A percentile compares a stretch with the other conserved stretches of the same genome.
Conservation (phyloP, 2,797 vertebrate species). For the Emys orbicularis region DNA sequence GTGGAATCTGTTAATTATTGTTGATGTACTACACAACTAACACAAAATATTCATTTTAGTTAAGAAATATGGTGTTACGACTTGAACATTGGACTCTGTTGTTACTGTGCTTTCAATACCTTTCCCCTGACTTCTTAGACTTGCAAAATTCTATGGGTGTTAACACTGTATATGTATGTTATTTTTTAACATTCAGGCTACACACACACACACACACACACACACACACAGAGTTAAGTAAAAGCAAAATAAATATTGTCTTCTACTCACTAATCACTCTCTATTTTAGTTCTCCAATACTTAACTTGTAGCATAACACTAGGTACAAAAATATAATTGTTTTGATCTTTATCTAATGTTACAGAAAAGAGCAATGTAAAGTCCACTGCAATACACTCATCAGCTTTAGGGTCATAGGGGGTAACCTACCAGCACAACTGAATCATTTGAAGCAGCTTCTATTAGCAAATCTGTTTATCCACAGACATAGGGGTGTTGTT, state of each 20-base stretch:
- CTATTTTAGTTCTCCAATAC: not conserved
- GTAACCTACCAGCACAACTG: fast-evolving
- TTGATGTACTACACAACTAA: not conserved
- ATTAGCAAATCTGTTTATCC: not conserved
- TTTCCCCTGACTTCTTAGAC: not conserved
- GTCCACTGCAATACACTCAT: not conserved
- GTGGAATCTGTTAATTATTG: fast-evolving
- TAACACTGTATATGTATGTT: not conserved
- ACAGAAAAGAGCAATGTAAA: not conserved
- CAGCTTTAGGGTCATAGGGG: not conserved
- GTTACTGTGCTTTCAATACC: not conserved
- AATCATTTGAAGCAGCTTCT: not conserved
- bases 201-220: not conserved
- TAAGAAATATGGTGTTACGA: not conserved
- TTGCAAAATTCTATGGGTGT: not conserved
- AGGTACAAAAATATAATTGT: fast-evolving
- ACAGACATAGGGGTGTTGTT: fast-evolving
- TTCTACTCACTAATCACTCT: not conserved
- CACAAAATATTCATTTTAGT: not conserved
- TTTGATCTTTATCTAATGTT: not conserved
- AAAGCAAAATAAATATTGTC: not conserved
- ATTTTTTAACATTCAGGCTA: not conserved
- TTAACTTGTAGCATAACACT: not conserved
- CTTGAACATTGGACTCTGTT: not conserved
- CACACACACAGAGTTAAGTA: not conserved